Conservation (phyloP, 2,888 invertebrate genomes). For the Conus canariensis region DNA sequence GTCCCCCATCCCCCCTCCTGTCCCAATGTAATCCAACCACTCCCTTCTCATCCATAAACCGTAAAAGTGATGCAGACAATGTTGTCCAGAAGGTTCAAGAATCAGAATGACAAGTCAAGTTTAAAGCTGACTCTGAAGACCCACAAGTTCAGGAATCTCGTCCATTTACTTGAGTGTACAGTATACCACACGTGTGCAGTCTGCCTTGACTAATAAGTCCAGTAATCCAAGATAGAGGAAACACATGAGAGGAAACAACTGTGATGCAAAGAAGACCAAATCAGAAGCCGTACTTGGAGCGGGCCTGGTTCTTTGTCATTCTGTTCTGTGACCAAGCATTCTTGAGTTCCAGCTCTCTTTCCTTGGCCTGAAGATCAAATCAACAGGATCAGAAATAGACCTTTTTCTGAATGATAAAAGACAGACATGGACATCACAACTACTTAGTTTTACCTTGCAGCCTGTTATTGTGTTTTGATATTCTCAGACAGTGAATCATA, state of each 20-base stretch:
- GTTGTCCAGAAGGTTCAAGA: not conserved
- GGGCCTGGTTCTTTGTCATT: conserved; percentile 91
- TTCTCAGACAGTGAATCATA: too few species aligned
- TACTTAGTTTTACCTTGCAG: not conserved
- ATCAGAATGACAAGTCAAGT: not conserved
- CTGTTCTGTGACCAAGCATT: conserved; percentile 96
- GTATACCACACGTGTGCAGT: not conserved
- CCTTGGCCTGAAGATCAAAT: conserved; percentile 85
- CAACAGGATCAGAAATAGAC: not conserved
- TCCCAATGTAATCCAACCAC: not conserved
- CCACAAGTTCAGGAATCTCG: not conserved
- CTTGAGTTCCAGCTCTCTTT: conserved; percentile 94
- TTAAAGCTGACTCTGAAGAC: not conserved
- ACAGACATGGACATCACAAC: not conserved
- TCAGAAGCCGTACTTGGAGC: conserved; percentile 96
- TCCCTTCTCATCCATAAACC: not conserved
- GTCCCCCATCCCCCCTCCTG: too few species aligned
- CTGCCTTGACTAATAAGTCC: not conserved
- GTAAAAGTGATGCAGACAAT: not conserved
- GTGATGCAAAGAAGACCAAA: not conserved
- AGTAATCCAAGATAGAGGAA: not conserved
- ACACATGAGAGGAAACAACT: not conserved
- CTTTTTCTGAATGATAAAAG: not conserved
- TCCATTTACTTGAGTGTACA: not conserved
- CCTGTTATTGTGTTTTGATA: too few species aligned